Percentiles rank a stretch among this genome's conserved stretches.
Conservation (phyloP, 2,113 vertebrate genomes). For the mouse (Mus musculus) region DNA sequence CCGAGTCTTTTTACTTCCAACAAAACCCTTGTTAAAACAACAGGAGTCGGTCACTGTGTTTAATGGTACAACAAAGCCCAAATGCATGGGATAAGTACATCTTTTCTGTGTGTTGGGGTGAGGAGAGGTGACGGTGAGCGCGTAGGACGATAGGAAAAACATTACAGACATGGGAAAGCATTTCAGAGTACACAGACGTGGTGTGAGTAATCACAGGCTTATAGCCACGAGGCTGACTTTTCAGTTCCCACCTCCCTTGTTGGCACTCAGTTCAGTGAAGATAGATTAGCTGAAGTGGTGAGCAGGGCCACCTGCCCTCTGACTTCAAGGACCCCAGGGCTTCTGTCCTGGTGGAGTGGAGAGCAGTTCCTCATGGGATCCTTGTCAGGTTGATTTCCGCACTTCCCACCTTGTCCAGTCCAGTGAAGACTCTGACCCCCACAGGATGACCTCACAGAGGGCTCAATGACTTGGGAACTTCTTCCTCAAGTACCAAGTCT, state of each 20-base stretch:
- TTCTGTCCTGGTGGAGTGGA: not conserved
- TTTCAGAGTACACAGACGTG: constrained; percentile 62
- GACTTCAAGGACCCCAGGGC: not conserved
- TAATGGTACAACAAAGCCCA: constrained; percentile 31
- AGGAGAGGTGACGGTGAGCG: constrained; percentile 68
- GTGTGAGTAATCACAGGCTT: constrained; percentile 64
- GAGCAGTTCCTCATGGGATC: not conserved
- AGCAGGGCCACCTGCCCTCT: not conserved
- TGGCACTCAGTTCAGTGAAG: not conserved
- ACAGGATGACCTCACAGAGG: constrained; percentile 39
- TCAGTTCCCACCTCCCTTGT: not conserved
- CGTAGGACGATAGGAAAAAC: constrained; percentile 72
- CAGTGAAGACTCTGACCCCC: not conserved
- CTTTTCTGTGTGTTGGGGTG: constrained; percentile 49
- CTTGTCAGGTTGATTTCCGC: not conserved
- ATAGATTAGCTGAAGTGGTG: not conserved
- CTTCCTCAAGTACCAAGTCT: not conserved
- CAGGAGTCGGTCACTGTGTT: constrained; percentile 49
- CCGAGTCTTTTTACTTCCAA: constrained; percentile 55
- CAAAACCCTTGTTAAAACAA: constrained; percentile 38
- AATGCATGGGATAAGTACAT: not conserved
- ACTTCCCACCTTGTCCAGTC: constrained; percentile 34
- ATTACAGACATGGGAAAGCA: constrained; percentile 79
- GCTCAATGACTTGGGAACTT: constrained; percentile 54
- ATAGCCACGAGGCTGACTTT: constrained; percentile 58